Evolutionary conservation across 2,113 vertebrate genomes (phyloP), one percentile per base, ranked within the genome.

Genomic region (Nothobranchius kuhntae): DNA sequence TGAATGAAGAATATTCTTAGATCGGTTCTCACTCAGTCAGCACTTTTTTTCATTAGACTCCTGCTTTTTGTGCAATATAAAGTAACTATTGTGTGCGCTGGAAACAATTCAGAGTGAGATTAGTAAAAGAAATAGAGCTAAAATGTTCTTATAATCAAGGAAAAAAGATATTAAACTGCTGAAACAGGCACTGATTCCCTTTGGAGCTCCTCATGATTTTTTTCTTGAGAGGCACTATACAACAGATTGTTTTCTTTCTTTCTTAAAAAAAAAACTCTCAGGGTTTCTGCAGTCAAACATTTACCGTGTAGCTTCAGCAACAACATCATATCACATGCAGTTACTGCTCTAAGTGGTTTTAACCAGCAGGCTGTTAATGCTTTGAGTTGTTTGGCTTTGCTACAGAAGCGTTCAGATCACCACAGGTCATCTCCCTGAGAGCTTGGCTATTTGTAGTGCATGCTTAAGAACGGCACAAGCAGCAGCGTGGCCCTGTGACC

Each of bases 1-100:
- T 53, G 53, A 42, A 63, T 56, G 46, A 56, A 50, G 21, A 46
- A 9, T 84, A 82, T 76, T 80, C 56, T 79, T 72, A 68, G 71
- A 38, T 15, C 2, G 13, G n/a, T 30, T 68, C 59, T 61, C 30
- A 38, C 68, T 87, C 30, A 38, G 68, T 87, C 79, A 81, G 73
- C 68, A 64, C 5, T 45, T 15, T 68, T 3, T 53, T 12, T 58
- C 46, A 71, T 1, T 0, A 30, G 56, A 38, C 66, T 13, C 61
- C 7, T 42, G 53, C 45, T 62, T 38, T 47, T 35, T 26, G 44
- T 7, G 13, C 45, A 30, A 40, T 40, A 7, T 45, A 24, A 58
- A 2, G 9, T 12, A 24, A 58, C 26, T 24, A 62, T 8, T 55
- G 21, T 45, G 44, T 53, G 38, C 21, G 47, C 6, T 65, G 11